These are phyloP conservation scores for Drosophila multiciliata DNA, from an alignment of 2,888 invertebrate species.

Conservation along the genomic window DNA sequence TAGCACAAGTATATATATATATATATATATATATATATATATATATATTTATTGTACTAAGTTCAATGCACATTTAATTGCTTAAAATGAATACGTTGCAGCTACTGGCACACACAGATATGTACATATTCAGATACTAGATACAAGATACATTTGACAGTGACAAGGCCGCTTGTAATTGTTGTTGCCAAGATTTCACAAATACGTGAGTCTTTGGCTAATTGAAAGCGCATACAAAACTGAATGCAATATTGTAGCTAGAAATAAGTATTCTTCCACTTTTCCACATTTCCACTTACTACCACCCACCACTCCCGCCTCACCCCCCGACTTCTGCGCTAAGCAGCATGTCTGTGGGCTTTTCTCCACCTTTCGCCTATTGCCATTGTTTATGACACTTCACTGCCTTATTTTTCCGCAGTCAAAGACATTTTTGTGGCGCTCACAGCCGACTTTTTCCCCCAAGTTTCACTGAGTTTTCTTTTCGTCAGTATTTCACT, in stretches of 20 bases:
- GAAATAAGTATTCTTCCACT: constrained; percentile 28
- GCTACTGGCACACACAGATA: constrained; percentile 2
- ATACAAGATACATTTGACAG: constrained; percentile 21
- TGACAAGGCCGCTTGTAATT: constrained; percentile 37
- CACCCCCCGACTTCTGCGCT: not conserved
- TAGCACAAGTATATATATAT: not conserved
- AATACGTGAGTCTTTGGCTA: constrained; percentile 21
- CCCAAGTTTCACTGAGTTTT: constrained; percentile 77
- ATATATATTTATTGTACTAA: no score
- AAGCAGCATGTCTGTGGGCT: constrained; percentile 34
- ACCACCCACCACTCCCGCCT: not conserved
- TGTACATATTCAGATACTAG: constrained; percentile 23
- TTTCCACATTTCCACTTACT: not conserved
- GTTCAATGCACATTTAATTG: constrained; percentile 65
- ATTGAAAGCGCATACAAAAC: constrained; percentile 40
- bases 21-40: no score
- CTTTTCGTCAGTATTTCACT: constrained; percentile 53
- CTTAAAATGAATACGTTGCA: constrained; percentile 9
- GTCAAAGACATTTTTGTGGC: constrained; percentile 75
- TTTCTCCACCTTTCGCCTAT: constrained; percentile 75
- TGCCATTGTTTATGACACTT: constrained; percentile 80
- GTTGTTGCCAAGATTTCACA: constrained; percentile 50
- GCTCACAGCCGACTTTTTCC: constrained; percentile 70
- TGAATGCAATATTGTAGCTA: constrained; percentile 39
- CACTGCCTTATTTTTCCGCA: constrained; percentile 76